Percentiles rank a stretch among this genome's conserved stretches.
Conservation (phyloP, 2,797 vertebrate genomes). For the Hydrocynus forskahlii region DNA sequence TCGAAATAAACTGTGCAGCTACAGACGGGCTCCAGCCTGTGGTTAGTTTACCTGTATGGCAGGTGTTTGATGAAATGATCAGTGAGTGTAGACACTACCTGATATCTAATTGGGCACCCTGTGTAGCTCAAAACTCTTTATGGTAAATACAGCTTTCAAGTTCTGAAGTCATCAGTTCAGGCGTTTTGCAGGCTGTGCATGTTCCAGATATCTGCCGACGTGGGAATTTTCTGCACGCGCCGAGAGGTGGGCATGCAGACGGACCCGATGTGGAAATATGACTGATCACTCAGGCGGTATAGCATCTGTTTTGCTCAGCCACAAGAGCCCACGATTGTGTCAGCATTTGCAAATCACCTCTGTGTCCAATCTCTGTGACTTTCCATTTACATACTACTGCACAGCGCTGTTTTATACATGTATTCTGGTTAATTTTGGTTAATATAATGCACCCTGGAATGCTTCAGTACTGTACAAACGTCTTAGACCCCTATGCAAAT, state of each 20-base stretch:
- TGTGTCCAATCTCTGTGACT: constrained; percentile 26
- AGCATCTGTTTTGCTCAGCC: constrained; percentile 37
- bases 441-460: no score
- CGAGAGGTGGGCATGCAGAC: constrained; percentile 12
- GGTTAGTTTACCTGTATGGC: no score
- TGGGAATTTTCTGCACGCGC: constrained; percentile 4
- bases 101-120: no score
- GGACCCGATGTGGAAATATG: constrained; percentile 27
- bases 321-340: constrained; percentile 30
- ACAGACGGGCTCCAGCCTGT: no score
- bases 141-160: constrained; percentile 36
- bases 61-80: no score
- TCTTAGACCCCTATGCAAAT: no score
- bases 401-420: not conserved
- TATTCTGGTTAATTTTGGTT: no score
- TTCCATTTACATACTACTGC: constrained; percentile 10
- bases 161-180: constrained; percentile 21
- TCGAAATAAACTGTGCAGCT: no score
- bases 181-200: constrained; percentile 12
- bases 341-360: constrained; percentile 26
- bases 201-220: not conserved
- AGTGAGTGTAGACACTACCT: no score
- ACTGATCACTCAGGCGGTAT: not conserved
- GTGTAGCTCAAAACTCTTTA: constrained; percentile 34
- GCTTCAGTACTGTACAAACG: no score